Conservation (phyloP, 2,797 vertebrate species). For the Lithobates pipiens region DNA sequence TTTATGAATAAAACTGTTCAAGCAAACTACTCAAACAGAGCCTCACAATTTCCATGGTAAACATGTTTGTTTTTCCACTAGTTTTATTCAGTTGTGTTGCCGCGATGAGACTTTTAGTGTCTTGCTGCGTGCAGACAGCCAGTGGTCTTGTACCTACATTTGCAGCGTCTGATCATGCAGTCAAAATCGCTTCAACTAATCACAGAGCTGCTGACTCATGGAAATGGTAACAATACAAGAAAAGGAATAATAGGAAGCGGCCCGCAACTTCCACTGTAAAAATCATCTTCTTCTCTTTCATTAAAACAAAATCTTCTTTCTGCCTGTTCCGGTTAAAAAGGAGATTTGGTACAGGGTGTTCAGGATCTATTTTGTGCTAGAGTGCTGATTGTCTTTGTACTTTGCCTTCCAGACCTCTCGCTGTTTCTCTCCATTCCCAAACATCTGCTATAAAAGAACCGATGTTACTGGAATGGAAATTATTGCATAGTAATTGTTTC, state of each 20-base stretch:
- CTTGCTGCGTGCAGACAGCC: constrained; percentile 43
- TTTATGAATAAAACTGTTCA: background rate
- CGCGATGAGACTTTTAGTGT: constrained; percentile 26
- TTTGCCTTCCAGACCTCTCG: constrained; percentile 48
- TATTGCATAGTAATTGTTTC: constrained; percentile 54
- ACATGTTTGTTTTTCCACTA: constrained; percentile 35
- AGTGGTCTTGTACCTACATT: constrained; percentile 40
- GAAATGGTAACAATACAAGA: constrained; percentile 26
- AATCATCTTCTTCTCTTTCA: constrained; percentile 31
- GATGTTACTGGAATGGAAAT: constrained; percentile 59
- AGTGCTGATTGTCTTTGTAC: constrained; percentile 53
- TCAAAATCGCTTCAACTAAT: constrained; percentile 47
- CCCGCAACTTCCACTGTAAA: constrained; percentile 19
- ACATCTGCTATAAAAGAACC: constrained; percentile 57
- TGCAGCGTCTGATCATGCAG: constrained; percentile 46
- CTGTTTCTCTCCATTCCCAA: constrained; percentile 53
- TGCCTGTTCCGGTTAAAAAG: constrained; percentile 6
- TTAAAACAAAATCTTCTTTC: constrained; percentile 39
- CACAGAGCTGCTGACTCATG: constrained; percentile 44
- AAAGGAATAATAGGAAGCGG: background rate
- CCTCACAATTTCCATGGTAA: constrained; percentile 13
- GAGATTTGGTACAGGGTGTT: constrained; percentile 27
- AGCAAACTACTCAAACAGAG: background rate
- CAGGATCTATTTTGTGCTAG: constrained; percentile 17
- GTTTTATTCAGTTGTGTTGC: constrained; percentile 12